Conservation (phyloP, 2,113 vertebrate species). For the Phoenicopterus ruber region DNA sequence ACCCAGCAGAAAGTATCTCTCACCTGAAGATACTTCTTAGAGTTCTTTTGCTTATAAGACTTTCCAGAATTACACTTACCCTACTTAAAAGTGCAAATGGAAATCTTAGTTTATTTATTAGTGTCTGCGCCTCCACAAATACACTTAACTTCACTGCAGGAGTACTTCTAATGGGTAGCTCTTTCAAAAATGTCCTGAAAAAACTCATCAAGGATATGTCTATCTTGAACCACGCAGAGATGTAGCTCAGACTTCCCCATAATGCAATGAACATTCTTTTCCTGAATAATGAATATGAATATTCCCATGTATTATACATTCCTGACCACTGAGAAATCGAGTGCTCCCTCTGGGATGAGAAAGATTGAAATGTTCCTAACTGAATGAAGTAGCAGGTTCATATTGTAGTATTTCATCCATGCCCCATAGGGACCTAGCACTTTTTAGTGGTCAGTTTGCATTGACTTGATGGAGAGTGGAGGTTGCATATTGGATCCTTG, state of each 20-base stretch:
- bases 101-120: background rate
- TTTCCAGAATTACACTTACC: background rate
- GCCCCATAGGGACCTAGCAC: background rate
- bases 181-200: background rate
- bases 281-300: conserved; percentile 32
- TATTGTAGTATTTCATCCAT: background rate
- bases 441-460: background rate
- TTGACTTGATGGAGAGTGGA: background rate
- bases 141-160: background rate
- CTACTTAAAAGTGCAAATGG: background rate
- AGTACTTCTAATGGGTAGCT: background rate
- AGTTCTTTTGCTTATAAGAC: background rate
- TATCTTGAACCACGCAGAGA: background rate
- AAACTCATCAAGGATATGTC: background rate
- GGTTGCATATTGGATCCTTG: background rate
- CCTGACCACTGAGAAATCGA: background rate
- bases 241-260: background rate
- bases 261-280: background rate
- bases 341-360: background rate
- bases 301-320: conserved; percentile 4
- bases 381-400: background rate
- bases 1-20: background rate
- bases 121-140: background rate
- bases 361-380: background rate
- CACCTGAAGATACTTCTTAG: background rate